Evolutionary conservation across 2,888 invertebrate species (phyloP), one percentile per base, ranked within the genome.

Genomic region (Tuberolachnus salignus): DNA sequence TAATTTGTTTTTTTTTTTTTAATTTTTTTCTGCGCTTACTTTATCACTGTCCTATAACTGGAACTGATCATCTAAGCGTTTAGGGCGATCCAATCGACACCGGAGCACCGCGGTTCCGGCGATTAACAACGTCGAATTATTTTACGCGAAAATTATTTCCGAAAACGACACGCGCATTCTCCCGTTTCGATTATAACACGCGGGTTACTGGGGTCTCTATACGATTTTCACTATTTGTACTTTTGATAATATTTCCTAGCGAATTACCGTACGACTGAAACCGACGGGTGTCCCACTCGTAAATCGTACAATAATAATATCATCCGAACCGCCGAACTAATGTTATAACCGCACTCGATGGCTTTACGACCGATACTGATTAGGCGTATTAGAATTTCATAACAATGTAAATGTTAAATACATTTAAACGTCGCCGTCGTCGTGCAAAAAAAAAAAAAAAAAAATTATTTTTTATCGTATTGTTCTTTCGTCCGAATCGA

Each of bases 31-130:
- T 19, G 42, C 13, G 61, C 72, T 73, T 73, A 73, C 72, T 73
- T 61, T 16, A n/a, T 26, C 13, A 63, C 61, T 8, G 34, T 63
- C 16, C 72, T 34, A 19, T 51, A 11, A 63, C 61, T 51, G 34
- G 72, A 59, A 34, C 46, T 19, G 71, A 63, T 63, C 72, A 73
- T 73, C 51, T 73, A 73, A 34, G 19, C 19, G 34, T 3, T 34
- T 34, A 9, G n/a, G 14, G n/a, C 10, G 3, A 42, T 57, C 1
- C 3, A 23, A 70, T 44, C 10, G 44, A n/a, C 11, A 4, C 10
- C 14, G 69, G 8, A 2, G 26, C 13, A 1, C 21, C 16, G 55
- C 10, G 23, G 13, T n/a, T 16, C 69, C 53, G 44, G 8, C 13
- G 23, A 72, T 34, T n/a, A n/a, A 34, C 34, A 34, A 34, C 6